A percentile compares a stretch with the other conserved stretches of the same genome.
Conservation (phyloP, 2,888 invertebrate genomes). For the Epistrophe grossulariae region DNA sequence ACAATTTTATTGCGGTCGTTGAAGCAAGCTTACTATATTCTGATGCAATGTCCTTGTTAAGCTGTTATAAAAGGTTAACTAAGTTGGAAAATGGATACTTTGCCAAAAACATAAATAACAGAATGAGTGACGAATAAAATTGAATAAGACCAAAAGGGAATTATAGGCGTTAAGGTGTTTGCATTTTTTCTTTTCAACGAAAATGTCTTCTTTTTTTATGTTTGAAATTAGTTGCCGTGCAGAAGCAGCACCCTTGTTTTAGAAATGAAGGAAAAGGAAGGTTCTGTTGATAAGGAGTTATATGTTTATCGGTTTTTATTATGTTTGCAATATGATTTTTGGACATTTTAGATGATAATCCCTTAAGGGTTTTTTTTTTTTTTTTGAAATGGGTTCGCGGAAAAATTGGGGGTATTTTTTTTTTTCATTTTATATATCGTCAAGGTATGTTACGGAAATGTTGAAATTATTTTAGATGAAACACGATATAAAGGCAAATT, state of each 20-base stretch:
- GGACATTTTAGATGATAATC: slow-evolving; percentile 63
- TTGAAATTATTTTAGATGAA: slow-evolving; percentile 48
- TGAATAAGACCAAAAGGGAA: slow-evolving; percentile 49
- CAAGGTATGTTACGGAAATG: slow-evolving; percentile 20
- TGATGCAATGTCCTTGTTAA: slow-evolving; percentile 69
- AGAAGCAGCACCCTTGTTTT: slow-evolving; percentile 15
- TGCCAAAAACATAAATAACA: slow-evolving; percentile 47
- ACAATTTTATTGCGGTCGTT: slow-evolving; percentile 76
- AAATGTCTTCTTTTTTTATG: slow-evolving; percentile 52
- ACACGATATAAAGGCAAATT: slow-evolving; percentile 48
- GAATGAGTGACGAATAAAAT: slow-evolving; percentile 63
- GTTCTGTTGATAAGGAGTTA: slow-evolving; percentile 47
- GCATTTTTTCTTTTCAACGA: slow-evolving; percentile 56
- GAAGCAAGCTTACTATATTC: slow-evolving; percentile 9
- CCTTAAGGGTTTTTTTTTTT: slow-evolving; percentile 30
- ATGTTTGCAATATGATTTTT: slow-evolving; percentile 71
- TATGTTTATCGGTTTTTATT: slow-evolving; percentile 69
- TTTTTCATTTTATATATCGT: background rate
- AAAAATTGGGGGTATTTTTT: background rate
- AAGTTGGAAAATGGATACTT: slow-evolving; percentile 74
- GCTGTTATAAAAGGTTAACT: slow-evolving; percentile 72
- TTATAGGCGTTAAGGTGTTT: slow-evolving; percentile 72
- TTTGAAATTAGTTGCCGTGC: slow-evolving; percentile 38
- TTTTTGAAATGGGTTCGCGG: slow-evolving; percentile 51
- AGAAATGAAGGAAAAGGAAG: background rate